Base-by-base conservation (phyloP, 2,888 invertebrate species). In the Zaprionus lineosus region DNA sequence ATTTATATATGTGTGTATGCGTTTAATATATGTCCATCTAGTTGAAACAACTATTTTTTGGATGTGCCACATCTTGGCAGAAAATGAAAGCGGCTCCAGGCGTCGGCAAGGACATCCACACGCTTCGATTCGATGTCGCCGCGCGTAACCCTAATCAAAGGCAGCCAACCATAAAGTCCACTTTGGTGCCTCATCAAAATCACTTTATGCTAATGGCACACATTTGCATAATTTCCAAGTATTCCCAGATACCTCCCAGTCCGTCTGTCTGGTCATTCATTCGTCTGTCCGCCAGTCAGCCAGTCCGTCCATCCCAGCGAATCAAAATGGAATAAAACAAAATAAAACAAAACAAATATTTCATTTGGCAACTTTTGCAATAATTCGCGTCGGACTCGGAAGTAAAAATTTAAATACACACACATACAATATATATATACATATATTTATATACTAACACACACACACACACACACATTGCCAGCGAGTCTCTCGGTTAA, bases 141-240 rank as follows among this genome's bases (percentile, higher is more conserved):
- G 51, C 26, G 48, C 57, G 76, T 77, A 78, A 81, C 78, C 78
- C 78, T 81, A 81, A 79, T 79, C 78, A 79, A 65, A 81, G 63
- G 41, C 78, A 74, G 73, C 81, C 81, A 78, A 75, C 55, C 78
- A 81, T 79, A 78, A 79, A 81, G 78, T 79, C 78, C 81, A 81
- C 78, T 79, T 78, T 79, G 75, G 76, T 75, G 78, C 68, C 78
- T 75, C 78, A 81, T 81, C 83, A 81, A 81, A 79, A 82, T 82
- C 81, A 82, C 77, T 81, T 81, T 81, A 81, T 81, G 81, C 81
- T 79, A 81, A 81, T 81, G 75, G 82, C 55, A 40, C 41, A 53
- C 79, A 81, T 81, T 81, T 79, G 74, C 82, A 81, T 81, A 81
- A 81, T 81, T 73, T 62, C 60, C 71, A 59, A 77, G 62, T 62